Evolutionary conservation across 1,140 invertebrate genomes (phyloP), one percentile per base, ranked within the genome.

Genomic region (Cyphomyrmex costatus): DNA sequence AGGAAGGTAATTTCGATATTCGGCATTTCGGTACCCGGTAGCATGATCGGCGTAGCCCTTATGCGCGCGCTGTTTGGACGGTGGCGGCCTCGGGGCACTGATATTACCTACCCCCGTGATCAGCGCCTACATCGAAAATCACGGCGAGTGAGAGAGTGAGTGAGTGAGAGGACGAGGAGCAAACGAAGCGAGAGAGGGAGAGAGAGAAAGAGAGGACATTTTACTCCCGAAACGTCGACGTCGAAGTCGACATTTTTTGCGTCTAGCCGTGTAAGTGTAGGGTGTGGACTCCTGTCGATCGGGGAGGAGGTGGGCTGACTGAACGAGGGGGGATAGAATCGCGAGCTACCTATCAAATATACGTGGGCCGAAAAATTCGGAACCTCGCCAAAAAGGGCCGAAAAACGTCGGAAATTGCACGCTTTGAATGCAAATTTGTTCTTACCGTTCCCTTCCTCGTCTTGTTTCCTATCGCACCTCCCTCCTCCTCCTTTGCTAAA

Each of bases 261-360:
- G 94, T 95, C 95, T 95, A 95, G 95, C 94, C 93, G 89, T 93
- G 93, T 95, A 95, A 95, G 92, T 95, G 93, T 91, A 91, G 94
- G 94, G 92, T 95, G 92, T 88, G 77, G 82, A 61, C 60, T 24
- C 12, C 51, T 71, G 16, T 66, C 60, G 51, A 74, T 66, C 33
- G 46, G 27, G 27, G n/a, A 60, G 53, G 30, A 36, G 33, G 51
- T 33, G 58, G 61, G 61, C 49, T 42, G 60, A 60, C n/a, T 12
- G 51, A 70, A 58, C 53, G 51, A 36, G 12, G 16, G 61, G 10
- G 33, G 79, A 89, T 83, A 79, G 88, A 68, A 76, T 73, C 71
- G 65, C 36, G 78, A 24, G 71, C 63, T 89, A 85, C 68, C 73
- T 89, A 85, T 87, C 58, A 53, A 51, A 21, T 36, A 70, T 33